Evolutionary conservation across 2,113 vertebrate genomes (phyloP), one percentile per base, ranked within the genome.

Genomic region (Riparia riparia): DNA sequence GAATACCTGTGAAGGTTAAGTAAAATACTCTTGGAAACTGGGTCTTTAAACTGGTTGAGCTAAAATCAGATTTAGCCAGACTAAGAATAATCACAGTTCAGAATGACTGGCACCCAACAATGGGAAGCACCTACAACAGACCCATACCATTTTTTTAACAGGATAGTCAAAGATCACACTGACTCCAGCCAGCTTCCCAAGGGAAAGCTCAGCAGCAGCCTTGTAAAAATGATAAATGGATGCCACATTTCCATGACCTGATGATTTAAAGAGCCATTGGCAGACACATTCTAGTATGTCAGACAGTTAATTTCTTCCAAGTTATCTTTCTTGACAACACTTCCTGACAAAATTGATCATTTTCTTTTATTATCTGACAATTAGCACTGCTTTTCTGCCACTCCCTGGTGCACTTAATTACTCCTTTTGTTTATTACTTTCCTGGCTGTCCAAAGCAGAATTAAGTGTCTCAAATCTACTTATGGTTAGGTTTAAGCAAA

Each of bases 311-410:
- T 98, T 95, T 97, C 96, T 95, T 94, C 93, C 93, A 97, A 96
- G 86, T 97, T 97, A 97, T 98, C 97, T 96, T 97, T 95, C 96
- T 95, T 96, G 97, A 98, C 19, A 49, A 98, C 19, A 47, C 88
- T 84, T 89, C 92, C 88, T 97, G 97, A 97, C 95, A 97, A 68
- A 97, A 98, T 44, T 94, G 94, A 86, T 91, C 60, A 22, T 97
- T 98, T 97, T 97, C 95, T 96, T 96, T 96, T 88, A 95, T 92
- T 96, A 95, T 92, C 91, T 10, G 20, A 88, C 90, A 96, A 96
- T 89, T 94, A 97, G 85, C 73, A 44, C 69, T 84, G 92, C 63
- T 96, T 88, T 81, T 96, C 87, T 87, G 47, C 77, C 89, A 56
- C n/a, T 71, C 82, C 68, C 80, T 80, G 24, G 28, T 73, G 13